phyloP scores from a whole-genome alignment of 2,797 vertebrate species.

The Characodon lateralis region DNA sequence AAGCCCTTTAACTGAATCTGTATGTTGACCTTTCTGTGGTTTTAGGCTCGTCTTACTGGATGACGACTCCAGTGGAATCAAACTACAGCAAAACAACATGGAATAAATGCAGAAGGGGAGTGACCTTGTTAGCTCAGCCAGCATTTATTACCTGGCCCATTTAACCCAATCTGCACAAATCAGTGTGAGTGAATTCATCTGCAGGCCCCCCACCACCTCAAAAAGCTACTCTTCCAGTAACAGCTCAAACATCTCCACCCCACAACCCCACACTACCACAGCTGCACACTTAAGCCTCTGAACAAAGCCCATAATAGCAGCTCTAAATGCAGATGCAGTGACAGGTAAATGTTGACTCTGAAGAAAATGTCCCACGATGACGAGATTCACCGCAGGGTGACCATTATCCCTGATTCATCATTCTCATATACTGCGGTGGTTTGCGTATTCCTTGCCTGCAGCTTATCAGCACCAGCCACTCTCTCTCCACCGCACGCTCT shows the following conservation, averaged over 20 bases:
- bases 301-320: constrained; percentile 75
- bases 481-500: constrained; percentile 54
- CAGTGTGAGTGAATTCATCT: constrained; percentile 77
- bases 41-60: neutral
- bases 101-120: constrained; percentile 47
- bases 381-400: constrained; percentile 77
- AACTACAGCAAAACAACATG: constrained; percentile 26
- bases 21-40: neutral
- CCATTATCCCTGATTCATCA: constrained; percentile 82
- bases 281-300: constrained; percentile 53
- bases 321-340: constrained; percentile 65
- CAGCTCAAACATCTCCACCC: constrained; percentile 38
- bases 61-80: neutral
- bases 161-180: constrained; percentile 91
- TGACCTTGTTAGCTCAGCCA: constrained; percentile 82
- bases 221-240: constrained; percentile 42
- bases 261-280: constrained; percentile 29
- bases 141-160: constrained; percentile 90
- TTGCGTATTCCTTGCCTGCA: constrained; percentile 75
- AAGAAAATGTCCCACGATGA: constrained; percentile 79
- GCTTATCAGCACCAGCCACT: constrained; percentile 78
- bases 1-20: neutral
- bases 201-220: constrained; percentile 1
- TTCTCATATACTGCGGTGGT: constrained; percentile 74
- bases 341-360: constrained; percentile 82